These are phyloP conservation scores for Rhegmatorhina hoffmannsi DNA, from an alignment of 2,113 vertebrate species.

Conservation along the genomic window DNA sequence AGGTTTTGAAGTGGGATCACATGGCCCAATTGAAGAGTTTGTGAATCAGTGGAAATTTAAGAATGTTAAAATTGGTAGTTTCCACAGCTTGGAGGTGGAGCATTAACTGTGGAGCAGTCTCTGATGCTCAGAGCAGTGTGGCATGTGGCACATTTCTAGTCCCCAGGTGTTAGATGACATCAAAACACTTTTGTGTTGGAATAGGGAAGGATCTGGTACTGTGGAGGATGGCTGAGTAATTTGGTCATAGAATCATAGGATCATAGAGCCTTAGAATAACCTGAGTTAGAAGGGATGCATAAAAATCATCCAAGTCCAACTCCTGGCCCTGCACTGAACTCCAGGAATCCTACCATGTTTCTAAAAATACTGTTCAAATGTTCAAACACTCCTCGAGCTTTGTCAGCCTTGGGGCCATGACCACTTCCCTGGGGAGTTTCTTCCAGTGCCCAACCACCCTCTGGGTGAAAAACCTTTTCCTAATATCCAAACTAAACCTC, in stretches of 20 bases:
- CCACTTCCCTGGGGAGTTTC: fast-evolving
- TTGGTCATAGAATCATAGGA: neutral
- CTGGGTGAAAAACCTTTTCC: neutral
- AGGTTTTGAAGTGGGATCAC: neutral
- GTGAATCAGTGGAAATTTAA: neutral
- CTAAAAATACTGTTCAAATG: neutral
- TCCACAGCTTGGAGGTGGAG: neutral
- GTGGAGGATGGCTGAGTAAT: neutral
- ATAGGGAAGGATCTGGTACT: neutral
- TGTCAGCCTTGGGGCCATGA: neutral
- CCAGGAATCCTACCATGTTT: too few species aligned
- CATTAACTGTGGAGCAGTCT: neutral
- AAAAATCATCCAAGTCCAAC: neutral
- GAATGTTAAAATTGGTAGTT: neutral
- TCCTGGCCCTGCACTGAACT: neutral
- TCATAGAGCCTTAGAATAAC: neutral
- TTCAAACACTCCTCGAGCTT: neutral
- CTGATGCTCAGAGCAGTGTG: neutral
- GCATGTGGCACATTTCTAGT: neutral
- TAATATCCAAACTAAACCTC: neutral
- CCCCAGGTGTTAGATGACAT: neutral
- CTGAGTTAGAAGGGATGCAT: neutral
- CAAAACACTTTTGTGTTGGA: neutral
- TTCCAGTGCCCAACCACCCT: fast-evolving
- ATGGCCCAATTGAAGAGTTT: neutral